Base-by-base conservation (phyloP, 2,113 vertebrate species). In the Microcebus tavaratra region DNA sequence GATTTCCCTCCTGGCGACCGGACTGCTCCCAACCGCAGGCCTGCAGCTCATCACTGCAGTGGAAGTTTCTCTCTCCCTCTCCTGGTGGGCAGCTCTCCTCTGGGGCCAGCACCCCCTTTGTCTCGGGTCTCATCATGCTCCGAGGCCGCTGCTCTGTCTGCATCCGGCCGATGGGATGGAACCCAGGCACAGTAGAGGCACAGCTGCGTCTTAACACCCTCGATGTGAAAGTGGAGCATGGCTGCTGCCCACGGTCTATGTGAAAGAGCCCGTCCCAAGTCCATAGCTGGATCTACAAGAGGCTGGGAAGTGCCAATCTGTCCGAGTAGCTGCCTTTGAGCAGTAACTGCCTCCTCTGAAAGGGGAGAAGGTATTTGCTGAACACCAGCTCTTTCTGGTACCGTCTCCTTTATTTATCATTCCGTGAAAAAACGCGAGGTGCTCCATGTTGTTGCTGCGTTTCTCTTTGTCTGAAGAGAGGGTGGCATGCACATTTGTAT, bases 21-120 rank as follows among this genome's bases (percentile, higher is more conserved):
- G 13, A 6, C 18, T 9, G 9, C 25, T 27, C 31, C 15, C 2
- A 20, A 57, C 10, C 11, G 2, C 5, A 45, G 57, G 2, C 18
- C 9, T 1, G 4, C 25, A 1, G 7, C 0, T 8, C 20, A 4
- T 31, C 11, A 1, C 1, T 1, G 5, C 0, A 0, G 0, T 2
- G 23, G 4, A 39, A 15, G 15, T 11, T 20, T 1, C 5, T 21
- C 25, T 36, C 36, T 78, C 36, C 4, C 9, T 31, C n/a, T 42
- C 17, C 18, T 39, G 17, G 8, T n/a, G 5, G 29, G 57, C 2
- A 29, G 9, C 72, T 59, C 9, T 63, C 20, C 55, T 42, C 34
- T 31, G 39, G 21, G 34, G 8, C n/a, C 76, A 73, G 36, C 1
- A 18, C 11, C 9, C 6, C 15, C n/a, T 57, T 59, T 63, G 20